Evolutionary conservation across 1,140 invertebrate genomes (phyloP).

Genomic region (Drosophila pseudoananassae): DNA sequence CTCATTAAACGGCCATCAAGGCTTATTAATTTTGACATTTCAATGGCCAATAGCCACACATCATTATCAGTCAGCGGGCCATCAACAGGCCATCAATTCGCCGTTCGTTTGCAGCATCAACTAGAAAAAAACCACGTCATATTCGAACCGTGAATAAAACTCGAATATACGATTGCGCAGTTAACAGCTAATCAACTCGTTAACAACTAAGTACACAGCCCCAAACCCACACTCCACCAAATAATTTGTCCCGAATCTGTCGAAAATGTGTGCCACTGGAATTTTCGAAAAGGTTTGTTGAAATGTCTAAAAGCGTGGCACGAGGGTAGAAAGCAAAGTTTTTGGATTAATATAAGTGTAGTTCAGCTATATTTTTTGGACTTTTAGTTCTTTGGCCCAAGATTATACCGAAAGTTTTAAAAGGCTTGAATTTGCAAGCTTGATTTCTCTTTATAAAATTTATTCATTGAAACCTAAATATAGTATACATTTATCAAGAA

Average conservation of each 20-base stretch:
- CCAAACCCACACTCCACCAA: neutral
- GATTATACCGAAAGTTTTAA: too few relatives aligned
- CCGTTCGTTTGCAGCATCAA: slow-evolving; percentile 27
- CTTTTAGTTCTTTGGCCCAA: too few relatives aligned
- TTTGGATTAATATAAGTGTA: neutral
- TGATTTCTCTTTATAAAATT: too few relatives aligned
- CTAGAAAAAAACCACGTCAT: slow-evolving; percentile 14
- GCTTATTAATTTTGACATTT: slow-evolving; percentile 75
- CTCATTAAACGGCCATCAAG: slow-evolving; percentile 61
- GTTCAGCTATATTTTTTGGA: too few relatives aligned
- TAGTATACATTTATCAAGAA: too few relatives aligned
- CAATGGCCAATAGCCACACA: slow-evolving; percentile 53
- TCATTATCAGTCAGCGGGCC: slow-evolving; percentile 59
- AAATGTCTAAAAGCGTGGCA: neutral
- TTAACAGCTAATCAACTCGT: slow-evolving; percentile 58
- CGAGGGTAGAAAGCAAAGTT: neutral
- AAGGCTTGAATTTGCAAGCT: too few relatives aligned
- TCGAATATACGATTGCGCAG: slow-evolving; percentile 26
- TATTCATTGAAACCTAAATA: too few relatives aligned
- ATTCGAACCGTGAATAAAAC: slow-evolving; percentile 20
- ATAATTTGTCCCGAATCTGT: neutral
- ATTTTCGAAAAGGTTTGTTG: neutral
- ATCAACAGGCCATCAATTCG: slow-evolving; percentile 48
- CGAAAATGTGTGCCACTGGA: neutral
- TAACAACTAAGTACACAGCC: slow-evolving; percentile 23